A percentile compares a stretch with the other conserved stretches of the same genome.
These are phyloP conservation scores for Antheraea assamensis DNA, from an alignment of 2,888 invertebrate species.

Conservation along the genomic window DNA sequence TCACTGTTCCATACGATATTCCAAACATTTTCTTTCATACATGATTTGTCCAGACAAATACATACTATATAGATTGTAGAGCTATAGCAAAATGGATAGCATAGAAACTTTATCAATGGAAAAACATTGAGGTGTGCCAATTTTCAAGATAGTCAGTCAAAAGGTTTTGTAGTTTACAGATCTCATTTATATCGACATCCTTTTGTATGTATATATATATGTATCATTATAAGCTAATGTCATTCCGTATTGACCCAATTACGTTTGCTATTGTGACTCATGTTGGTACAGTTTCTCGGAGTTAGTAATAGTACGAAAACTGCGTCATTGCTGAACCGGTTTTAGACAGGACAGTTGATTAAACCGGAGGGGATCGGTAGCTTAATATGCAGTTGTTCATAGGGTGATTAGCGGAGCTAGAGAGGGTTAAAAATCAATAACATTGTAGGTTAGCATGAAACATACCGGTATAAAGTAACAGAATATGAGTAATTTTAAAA, in stretches of 20 bases:
- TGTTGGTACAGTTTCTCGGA: slow-evolving; percentile 11
- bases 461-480: slow-evolving; percentile 24
- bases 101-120: too few relatives aligned
- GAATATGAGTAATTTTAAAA: not conserved
- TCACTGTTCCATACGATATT: too few relatives aligned
- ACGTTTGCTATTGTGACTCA: slow-evolving; percentile 21
- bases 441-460: slow-evolving; percentile 27
- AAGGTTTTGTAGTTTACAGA: too few relatives aligned
- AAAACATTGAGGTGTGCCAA: too few relatives aligned
- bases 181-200: not conserved
- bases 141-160: too few relatives aligned
- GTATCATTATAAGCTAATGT: not conserved
- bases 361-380: slow-evolving; percentile 33
- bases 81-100: too few relatives aligned
- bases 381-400: slow-evolving; percentile 34
- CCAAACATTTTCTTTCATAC: too few relatives aligned
- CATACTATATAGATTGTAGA: too few relatives aligned
- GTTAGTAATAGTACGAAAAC: slow-evolving; percentile 25
- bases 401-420: slow-evolving; percentile 27
- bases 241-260: slow-evolving; percentile 9
- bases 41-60: too few relatives aligned
- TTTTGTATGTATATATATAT: not conserved
- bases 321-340: slow-evolving; percentile 32
- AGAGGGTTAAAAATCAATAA: slow-evolving; percentile 46
- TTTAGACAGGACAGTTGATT: slow-evolving; percentile 29